Percentiles rank a stretch among this genome's conserved stretches.
Evolutionary conservation across 2,797 vertebrate genomes (phyloP).

Genomic region (Peromyscus aztecus): DNA sequence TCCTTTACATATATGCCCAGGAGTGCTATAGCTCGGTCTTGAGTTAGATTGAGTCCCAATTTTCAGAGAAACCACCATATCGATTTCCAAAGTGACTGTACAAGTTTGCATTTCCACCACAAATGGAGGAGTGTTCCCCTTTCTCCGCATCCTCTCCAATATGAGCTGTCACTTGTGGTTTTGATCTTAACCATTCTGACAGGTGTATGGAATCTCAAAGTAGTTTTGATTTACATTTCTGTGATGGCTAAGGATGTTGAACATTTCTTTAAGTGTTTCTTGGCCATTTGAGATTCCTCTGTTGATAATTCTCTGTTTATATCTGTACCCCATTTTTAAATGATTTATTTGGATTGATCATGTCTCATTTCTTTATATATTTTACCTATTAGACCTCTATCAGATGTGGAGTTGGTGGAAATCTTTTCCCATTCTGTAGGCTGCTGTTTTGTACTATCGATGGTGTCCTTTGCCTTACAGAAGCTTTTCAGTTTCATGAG

Average conservation of each 20-base stretch:
- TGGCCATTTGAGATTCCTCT: not conserved
- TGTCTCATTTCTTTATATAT: not conserved
- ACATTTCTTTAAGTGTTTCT: not conserved
- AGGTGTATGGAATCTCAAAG: not conserved
- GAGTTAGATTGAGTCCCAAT: not conserved
- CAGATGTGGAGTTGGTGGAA: not conserved
- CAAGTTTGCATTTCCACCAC: not conserved
- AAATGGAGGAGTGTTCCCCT: not conserved
- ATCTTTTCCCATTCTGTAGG: not conserved
- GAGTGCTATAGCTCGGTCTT: not conserved
- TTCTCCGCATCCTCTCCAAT: not conserved
- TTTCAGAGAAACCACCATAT: not conserved
- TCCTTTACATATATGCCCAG: not conserved
- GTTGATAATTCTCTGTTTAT: not conserved
- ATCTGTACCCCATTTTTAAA: not conserved
- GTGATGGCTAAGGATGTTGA: not conserved
- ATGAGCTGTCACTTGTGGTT: not conserved
- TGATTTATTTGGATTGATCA: not conserved
- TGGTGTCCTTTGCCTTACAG: not conserved
- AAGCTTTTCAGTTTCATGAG: not conserved
- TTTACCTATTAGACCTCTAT: not conserved
- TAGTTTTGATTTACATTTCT: not conserved
- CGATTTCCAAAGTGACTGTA: not conserved
- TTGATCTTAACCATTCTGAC: not conserved
- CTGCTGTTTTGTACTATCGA: not conserved